Conservation (phyloP, 2,888 invertebrate species). For the Bombylius major region DNA sequence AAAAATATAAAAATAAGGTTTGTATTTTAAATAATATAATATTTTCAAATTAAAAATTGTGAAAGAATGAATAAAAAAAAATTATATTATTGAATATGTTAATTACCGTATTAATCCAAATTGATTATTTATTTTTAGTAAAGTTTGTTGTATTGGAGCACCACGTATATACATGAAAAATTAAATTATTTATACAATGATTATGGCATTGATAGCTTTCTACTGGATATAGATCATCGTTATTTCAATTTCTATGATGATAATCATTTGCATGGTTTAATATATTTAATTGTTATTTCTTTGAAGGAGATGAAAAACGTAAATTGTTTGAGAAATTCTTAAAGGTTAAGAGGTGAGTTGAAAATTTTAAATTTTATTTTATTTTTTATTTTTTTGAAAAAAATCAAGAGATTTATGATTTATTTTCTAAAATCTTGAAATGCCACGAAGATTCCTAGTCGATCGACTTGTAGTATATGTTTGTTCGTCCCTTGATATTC, state of each 20-base stretch:
- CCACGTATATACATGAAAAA: slow-evolving; percentile 69
- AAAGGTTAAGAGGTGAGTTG: slow-evolving; percentile 40
- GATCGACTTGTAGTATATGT: no score
- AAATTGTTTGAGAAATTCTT: slow-evolving; percentile 49
- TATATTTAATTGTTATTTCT: slow-evolving; percentile 82
- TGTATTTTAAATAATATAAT: slow-evolving; percentile 11
- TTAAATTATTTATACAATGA: slow-evolving; percentile 26
- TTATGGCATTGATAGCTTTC: slow-evolving; percentile 43
- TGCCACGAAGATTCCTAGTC: no score
- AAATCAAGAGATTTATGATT: no score
- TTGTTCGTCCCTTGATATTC: no score
- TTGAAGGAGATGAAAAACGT: slow-evolving; percentile 46
- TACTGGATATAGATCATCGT: slow-evolving; percentile 73
- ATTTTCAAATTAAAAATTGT: no score
- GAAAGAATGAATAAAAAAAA: no score
- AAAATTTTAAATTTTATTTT: background rate
- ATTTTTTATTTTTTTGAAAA: no score
- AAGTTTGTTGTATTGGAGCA: slow-evolving; percentile 74
- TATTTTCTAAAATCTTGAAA: no score
- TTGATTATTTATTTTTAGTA: slow-evolving; percentile 36
- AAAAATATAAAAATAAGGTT: slow-evolving; percentile 46
- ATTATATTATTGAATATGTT: background rate
- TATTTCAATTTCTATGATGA: slow-evolving; percentile 52
- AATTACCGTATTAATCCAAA: background rate
- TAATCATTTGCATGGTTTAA: slow-evolving; percentile 65